Evolutionary conservation across 2,888 invertebrate genomes (phyloP).

Genomic region (Fragum sueziense): DNA sequence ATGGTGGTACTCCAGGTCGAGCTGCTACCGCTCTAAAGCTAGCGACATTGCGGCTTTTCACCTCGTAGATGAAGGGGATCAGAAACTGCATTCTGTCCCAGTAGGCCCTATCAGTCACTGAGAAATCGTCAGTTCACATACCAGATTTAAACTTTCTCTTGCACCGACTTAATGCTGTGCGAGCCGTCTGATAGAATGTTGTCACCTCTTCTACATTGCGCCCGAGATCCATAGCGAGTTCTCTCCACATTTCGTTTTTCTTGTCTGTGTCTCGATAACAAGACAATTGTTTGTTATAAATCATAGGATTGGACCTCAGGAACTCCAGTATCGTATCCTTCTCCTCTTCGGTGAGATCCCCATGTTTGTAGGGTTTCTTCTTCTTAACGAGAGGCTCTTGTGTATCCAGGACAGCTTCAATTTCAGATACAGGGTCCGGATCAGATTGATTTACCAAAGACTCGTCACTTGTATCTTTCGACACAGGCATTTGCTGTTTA

Average conservation of each 20-base stretch:
- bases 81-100: constrained; percentile 9
- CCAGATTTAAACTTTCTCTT: background rate
- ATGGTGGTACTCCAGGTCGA: background rate
- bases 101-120: constrained; percentile 3
- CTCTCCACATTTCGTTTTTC: background rate
- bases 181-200: background rate
- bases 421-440: background rate
- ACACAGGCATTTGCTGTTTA: background rate
- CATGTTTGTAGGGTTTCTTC: background rate
- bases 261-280: background rate
- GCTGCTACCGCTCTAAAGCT: constrained; percentile 1
- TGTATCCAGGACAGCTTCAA: background rate
- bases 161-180: constrained; percentile 3
- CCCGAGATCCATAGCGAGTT: background rate
- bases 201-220: background rate
- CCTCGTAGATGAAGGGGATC: background rate
- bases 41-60: constrained; percentile 1
- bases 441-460: background rate
- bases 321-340: background rate
- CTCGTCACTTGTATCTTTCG: background rate
- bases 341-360: background rate
- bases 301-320: background rate
- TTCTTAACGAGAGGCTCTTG: background rate
- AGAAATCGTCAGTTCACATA: background rate
- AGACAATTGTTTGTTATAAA: background rate